Evolutionary conservation across 2,113 vertebrate genomes (phyloP), one percentile per base, ranked within the genome.

Genomic region (Cryptomyrus ogoouensis): DNA sequence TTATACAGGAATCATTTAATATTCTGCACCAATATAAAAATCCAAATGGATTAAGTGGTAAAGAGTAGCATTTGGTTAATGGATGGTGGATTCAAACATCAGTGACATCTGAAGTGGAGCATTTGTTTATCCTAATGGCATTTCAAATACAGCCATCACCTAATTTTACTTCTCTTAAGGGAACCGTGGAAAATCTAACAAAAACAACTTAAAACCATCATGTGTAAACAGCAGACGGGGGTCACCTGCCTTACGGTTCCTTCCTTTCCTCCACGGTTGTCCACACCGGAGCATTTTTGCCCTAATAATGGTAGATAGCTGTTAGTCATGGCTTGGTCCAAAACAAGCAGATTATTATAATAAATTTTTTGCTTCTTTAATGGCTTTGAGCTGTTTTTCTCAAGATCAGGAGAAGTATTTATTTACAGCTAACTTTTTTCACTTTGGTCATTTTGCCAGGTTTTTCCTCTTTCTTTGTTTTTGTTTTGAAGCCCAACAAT

Each of bases 351-450:
- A 87, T 87, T 31, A 53, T 86, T n/a, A 86, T 50, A n/a, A 87
- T 87, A 24, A 53, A 9, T 53, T 39, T 39, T 39, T 39, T 52
- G 31, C 85, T 87, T 53, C 53, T 84, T 46, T 21, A 84, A 84
- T 84, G 83, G 74, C 21, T 84, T 84, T 47, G 19, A 84, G 83
- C 17, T n/a, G 17, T 84, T 87, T 35, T 87, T 8, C 27, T 87
- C 85, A 50, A 87, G 49, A 87, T 53, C n/a, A 87, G 49, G 50
- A 39, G 39, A 84, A 84, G 35, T n/a, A 87, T 87, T 87, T 87
- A 52, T 87, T 56, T 87, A 56, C 50, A 87, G 50, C 21, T 31
- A 53, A 52, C 49, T 87, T 87, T 53, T 39, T 35, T 47, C 13
- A 24, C 47, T 31, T 52, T 35, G 50, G 50, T 13, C 24, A 19